Percentiles rank a stretch among this genome's conserved stretches.
Evolutionary conservation across 2,113 vertebrate genomes (phyloP).

Genomic region (Psettodes erumei): DNA sequence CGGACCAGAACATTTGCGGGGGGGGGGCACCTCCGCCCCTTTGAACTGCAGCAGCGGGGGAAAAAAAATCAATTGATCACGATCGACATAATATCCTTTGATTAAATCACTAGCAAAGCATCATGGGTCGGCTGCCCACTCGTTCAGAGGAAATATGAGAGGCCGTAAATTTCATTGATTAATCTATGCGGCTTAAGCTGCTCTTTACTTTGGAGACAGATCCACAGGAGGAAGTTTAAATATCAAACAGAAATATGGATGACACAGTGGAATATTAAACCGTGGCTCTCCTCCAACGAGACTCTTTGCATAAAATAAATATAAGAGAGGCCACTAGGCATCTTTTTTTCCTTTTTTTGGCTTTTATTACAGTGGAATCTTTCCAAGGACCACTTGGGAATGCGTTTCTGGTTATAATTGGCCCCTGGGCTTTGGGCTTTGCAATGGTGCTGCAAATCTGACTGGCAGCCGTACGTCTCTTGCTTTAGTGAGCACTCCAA

Average conservation of each 20-base stretch:
- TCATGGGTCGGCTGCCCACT: constrained; percentile 48
- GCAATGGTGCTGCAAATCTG: constrained; percentile 37
- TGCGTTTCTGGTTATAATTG: constrained; percentile 43
- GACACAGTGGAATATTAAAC: constrained; percentile 66
- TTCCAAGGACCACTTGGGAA: constrained; percentile 54
- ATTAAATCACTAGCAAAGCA: constrained; percentile 64
- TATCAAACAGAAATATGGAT: constrained; percentile 75
- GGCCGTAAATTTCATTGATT: constrained; percentile 63
- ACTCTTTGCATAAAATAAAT: constrained; percentile 60
- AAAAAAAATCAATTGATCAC: constrained; percentile 50
- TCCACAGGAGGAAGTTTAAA: constrained; percentile 64
- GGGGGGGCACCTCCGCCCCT: too few species aligned
- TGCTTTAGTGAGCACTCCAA: constrained; percentile 40
- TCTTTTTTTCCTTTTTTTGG: constrained; percentile 18
- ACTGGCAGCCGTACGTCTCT: constrained; percentile 35
- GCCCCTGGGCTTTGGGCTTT: constrained; percentile 39
- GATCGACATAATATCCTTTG: constrained; percentile 54
- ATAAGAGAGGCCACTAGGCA: constrained; percentile 33
- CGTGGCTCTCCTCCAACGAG: constrained; percentile 42
- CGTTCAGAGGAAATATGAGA: constrained; percentile 51
- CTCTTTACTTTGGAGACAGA: constrained; percentile 62
- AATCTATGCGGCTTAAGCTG: constrained; percentile 64
- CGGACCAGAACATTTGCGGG: background rate
- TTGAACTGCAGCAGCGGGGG: constrained; percentile 30
- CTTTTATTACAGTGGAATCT: constrained; percentile 52